phyloP scores from a whole-genome alignment of 37 sponge, comb jelly and placozoan species.

The Corticium candelabrum region DNA sequence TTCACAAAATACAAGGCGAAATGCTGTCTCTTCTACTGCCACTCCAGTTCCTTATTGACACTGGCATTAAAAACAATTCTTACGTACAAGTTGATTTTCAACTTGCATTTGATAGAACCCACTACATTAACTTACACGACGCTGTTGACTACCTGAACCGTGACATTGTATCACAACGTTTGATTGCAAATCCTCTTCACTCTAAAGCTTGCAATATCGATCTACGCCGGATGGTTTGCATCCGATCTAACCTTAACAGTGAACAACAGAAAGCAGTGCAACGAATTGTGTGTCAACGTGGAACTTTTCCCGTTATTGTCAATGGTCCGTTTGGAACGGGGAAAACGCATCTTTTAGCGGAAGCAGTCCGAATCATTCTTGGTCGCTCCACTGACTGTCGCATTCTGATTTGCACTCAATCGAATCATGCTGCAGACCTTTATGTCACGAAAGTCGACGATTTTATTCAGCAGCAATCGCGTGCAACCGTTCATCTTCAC shows the following conservation, averaged over 20 bases:
- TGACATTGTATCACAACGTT: no score
- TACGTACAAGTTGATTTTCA: background rate
- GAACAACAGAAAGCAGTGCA: background rate
- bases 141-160: background rate
- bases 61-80: no score
- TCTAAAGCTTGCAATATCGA: no score
- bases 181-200: no score
- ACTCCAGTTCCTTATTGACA: no score
- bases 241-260: no score
- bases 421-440: constrained; percentile 75
- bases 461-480: no score
- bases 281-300: background rate
- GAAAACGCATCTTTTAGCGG: constrained; percentile 64
- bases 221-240: no score
- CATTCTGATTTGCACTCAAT: constrained; percentile 72
- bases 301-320: constrained; percentile 44
- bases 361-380: constrained; percentile 49
- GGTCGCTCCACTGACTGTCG: constrained; percentile 14
- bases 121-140: background rate
- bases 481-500: no score
- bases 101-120: background rate
- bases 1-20: no score
- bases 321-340: constrained; percentile 90
- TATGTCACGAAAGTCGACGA: constrained; percentile 54
- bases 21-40: no score